Base-by-base conservation (phyloP, 2,888 invertebrate species). In the Atrina japonica region DNA sequence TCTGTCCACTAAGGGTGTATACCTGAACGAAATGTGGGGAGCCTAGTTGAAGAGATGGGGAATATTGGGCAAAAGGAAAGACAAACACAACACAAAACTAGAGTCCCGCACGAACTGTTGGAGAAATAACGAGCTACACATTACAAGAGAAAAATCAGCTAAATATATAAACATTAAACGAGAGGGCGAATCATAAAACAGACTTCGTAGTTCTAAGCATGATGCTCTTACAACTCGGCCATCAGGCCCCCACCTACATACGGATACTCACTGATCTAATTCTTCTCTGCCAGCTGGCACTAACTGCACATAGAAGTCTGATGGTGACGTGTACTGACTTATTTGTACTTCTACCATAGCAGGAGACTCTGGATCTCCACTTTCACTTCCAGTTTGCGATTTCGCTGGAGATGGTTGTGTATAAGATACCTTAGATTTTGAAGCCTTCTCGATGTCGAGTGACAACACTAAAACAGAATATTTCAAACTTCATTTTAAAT, bases 281-380 rank as follows among this genome's bases (percentile, higher is more conserved):
- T 88, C 67, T 91, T 92, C 73, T 94, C 85, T 53, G 70, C 81
- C 76, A 56, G 77, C 75, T 16, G 35, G 35, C 21, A 78, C 71
- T 27, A 94, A 87, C 0, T 93, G 92, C 0, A 95, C 90, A 79
- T 94, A 94, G 72, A 95, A 84, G 41, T 81, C 77, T 2, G 81
- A 80, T 3, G 90, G 90, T 14, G 84, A 82, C 11, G 73, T 74
- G 61, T 83, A 83, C 49, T 84, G 76, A 30, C 83, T 80, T 14
- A 90, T 75, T 11, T 71, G 45, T 1, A 87, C 83, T 66, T 83
- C 83, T 9, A 86, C 59, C 14, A 77, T 71, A 11, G 35, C 35
- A 5, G 35, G 35, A 7, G 35, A 35, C 14, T 59, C 41, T 3
- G 68, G 59, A n/a, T 65, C 18, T 59, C 66, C 47, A 11, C 11